Conservation (phyloP, 2,888 invertebrate species). For the Oligia latruncula region DNA sequence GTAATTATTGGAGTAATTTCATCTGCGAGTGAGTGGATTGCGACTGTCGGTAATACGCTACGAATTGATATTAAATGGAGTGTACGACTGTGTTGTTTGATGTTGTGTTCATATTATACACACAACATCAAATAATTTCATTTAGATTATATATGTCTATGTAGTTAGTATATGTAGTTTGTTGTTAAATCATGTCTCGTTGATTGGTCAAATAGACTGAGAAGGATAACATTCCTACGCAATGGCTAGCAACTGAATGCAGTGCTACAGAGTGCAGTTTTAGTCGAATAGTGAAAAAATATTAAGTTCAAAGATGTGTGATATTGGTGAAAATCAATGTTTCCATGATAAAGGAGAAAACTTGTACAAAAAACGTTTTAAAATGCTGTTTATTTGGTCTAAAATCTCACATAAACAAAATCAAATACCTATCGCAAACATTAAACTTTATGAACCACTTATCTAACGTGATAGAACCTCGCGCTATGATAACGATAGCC, state of each 20-base stretch:
- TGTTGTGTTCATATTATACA: background rate
- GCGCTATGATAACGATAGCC: background rate
- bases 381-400: background rate
- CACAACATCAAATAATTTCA: too few species aligned
- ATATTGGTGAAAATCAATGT: background rate
- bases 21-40: constrained; percentile 38
- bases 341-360: background rate
- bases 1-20: constrained; percentile 59
- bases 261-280: background rate
- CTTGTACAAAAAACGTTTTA: background rate
- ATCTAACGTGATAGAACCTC: background rate
- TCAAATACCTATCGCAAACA: constrained; percentile 9
- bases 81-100: constrained; percentile 10
- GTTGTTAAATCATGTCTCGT: background rate
- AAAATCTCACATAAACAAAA: background rate
- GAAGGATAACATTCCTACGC: background rate
- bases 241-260: too few species aligned
- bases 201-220: background rate
- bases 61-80: constrained; percentile 47
- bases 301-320: background rate
- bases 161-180: background rate
- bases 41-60: constrained; percentile 37
- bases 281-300: background rate
- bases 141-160: too few species aligned
- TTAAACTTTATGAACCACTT: background rate